Base-by-base conservation (phyloP, 2,888 invertebrate species). In the Meta bourneti region DNA sequence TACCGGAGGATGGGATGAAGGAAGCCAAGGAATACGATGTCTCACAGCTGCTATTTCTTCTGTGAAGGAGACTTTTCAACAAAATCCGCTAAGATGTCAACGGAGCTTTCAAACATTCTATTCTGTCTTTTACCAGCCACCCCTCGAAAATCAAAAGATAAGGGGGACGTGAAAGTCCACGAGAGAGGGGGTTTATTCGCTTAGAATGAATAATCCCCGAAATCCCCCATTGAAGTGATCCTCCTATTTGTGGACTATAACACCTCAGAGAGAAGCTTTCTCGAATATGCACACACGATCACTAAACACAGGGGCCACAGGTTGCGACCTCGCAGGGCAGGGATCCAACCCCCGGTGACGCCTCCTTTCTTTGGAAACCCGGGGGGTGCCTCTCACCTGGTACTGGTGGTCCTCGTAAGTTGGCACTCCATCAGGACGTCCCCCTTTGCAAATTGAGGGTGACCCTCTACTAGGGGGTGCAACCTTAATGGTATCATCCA, bases 11-110 rank as follows among this genome's bases (percentile, higher is more conserved):
- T 80, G 13, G 34, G 74, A 52, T 69, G 48, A n/a, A 80, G 34
- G 72, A 72, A 54, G 77, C 34, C 34, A 34, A 34, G 34, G 54
- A 83, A 89, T 72, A 71, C 52, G 34, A 61, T 20, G 20, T 34
- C 20, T 34, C 79, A 52, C 89, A 85, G 90, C 90, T 90, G 85
- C 81, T 49, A 89, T 80, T 81, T 84, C 79, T 71, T 72, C 49
- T 79, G 16, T 34, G 48, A 70, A 87, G 77, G 75, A 83, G 87
- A 82, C 77, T 87, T 91, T 91, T 91, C 87, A 86, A 70, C 86
- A 78, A 91, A 91, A 91, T 91, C 91, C 86, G 91, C 91, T 91
- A 91, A 91, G 91, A 91, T 91, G 91, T 91, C 91, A 91, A 91
- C 91, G 91, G 72, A 91, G 91, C 91, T 91, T 91, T 91, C 91